Conservation (phyloP, 2,888 invertebrate genomes). For the Stenolophus ochropezus region DNA sequence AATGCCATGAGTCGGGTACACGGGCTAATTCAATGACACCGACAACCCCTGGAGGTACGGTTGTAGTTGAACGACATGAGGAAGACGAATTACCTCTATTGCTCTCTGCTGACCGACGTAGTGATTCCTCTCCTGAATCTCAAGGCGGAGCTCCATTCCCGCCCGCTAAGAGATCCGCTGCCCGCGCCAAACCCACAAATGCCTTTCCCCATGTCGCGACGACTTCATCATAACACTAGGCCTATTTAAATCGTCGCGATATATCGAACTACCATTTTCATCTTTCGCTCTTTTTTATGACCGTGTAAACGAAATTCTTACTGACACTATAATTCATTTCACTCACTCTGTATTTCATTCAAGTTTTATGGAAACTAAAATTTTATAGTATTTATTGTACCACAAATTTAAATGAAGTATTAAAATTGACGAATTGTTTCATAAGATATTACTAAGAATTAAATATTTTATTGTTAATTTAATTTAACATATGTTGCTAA, state of each 20-base stretch:
- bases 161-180: slow-evolving; percentile 34
- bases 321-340: slow-evolving; percentile 1
- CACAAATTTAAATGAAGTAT: neutral
- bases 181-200: slow-evolving; percentile 51
- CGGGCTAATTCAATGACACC: neutral
- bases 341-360: neutral
- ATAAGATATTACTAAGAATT: neutral
- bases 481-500: neutral
- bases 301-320: slow-evolving; percentile 8
- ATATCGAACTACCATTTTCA: slow-evolving; percentile 24
- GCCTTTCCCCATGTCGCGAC: slow-evolving; percentile 58
- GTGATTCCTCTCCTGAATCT: slow-evolving; percentile 52
- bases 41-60: slow-evolving; percentile 3
- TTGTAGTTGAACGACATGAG: neutral
- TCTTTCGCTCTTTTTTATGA: slow-evolving; percentile 32
- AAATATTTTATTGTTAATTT: neutral
- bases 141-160: slow-evolving; percentile 46
- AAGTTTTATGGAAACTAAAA: neutral
- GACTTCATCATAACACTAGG: slow-evolving; percentile 56
- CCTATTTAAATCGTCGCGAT: slow-evolving; percentile 44
- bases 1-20: slow-evolving; percentile 81
- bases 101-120: slow-evolving; percentile 35
- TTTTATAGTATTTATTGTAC: neutral
- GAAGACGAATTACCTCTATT: slow-evolving; percentile 46
- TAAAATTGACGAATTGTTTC: neutral